A percentile compares a stretch with the other conserved stretches of the same genome.
Evolutionary conservation across 2,113 vertebrate species (phyloP).

Genomic region (Diglossa brunneiventris): DNA sequence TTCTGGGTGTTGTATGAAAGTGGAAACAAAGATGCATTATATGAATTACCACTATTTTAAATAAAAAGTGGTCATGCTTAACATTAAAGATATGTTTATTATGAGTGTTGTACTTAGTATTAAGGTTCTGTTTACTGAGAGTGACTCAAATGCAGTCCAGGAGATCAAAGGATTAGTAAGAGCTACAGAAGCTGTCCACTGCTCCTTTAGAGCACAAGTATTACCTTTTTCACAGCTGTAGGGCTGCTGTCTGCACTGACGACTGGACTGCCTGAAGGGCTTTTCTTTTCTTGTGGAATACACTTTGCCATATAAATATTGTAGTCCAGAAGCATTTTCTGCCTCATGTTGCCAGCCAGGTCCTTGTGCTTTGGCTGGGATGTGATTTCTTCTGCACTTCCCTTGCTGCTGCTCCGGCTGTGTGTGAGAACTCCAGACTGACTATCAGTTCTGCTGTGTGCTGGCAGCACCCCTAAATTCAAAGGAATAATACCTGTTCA

Average conservation of each 20-base stretch:
- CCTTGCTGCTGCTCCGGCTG: constrained; percentile 90
- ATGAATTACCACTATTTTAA: background rate
- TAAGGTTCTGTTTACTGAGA: background rate
- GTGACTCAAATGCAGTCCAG: background rate
- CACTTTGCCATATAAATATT: constrained; percentile 93
- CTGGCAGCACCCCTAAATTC: constrained; percentile 77
- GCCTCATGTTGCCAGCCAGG: constrained; percentile 70
- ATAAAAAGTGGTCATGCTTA: background rate
- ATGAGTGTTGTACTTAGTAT: background rate
- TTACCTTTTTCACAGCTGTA: constrained; percentile 87
- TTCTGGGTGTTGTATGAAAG: background rate
- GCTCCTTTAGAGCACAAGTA: background rate
- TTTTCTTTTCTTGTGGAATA: constrained; percentile 77
- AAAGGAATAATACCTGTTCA: background rate
- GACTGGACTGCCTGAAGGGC: constrained; percentile 80
- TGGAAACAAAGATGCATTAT: background rate
- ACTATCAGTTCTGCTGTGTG: constrained; percentile 75
- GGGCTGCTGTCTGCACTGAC: constrained; percentile 91
- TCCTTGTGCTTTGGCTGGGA: constrained; percentile 83
- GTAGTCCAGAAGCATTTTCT: constrained; percentile 92
- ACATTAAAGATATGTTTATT: background rate
- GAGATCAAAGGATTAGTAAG: background rate
- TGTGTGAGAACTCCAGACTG: constrained; percentile 80
- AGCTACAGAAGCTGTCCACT: background rate
- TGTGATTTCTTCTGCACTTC: constrained; percentile 85